Evolutionary conservation across 1,140 invertebrate species (phyloP).

Genomic region (Cataglyphis hispanica): DNA sequence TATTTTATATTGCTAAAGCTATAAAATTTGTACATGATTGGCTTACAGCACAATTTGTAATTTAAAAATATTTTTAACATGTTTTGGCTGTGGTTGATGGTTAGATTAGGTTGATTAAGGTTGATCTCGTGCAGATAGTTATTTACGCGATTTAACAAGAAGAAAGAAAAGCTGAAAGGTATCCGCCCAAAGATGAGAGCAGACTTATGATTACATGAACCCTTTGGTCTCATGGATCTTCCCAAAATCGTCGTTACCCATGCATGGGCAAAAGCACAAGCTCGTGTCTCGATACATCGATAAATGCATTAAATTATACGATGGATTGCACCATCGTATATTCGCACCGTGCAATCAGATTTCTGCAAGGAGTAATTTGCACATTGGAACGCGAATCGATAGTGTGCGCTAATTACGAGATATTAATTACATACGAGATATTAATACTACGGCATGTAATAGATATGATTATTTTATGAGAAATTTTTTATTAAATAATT

Average conservation of each 20-base stretch:
- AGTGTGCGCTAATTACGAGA: background rate
- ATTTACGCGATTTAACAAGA: slow-evolving; percentile 34
- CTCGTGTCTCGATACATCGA: slow-evolving; percentile 50
- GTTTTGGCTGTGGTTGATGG: background rate
- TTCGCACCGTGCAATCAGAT: background rate
- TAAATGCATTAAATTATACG: slow-evolving; percentile 67
- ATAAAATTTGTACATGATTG: background rate
- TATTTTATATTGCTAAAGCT: background rate
- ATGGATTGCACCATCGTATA: background rate
- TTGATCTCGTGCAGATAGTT: slow-evolving; percentile 25
- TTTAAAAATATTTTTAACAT: slow-evolving; percentile 25
- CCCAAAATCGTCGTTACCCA: slow-evolving; percentile 31
- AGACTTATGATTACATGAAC: slow-evolving; percentile 49
- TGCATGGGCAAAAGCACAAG: slow-evolving; percentile 39
- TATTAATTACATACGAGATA: too few species aligned
- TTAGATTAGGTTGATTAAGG: background rate
- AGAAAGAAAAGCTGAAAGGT: slow-evolving; percentile 10
- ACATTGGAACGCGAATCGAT: background rate
- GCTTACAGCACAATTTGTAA: background rate
- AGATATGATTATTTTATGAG: background rate
- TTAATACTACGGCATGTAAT: background rate
- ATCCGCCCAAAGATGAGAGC: slow-evolving; percentile 47
- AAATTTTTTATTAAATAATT: background rate
- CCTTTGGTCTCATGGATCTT: slow-evolving; percentile 55
- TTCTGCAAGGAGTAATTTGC: slow-evolving; percentile 12